A percentile compares a stretch with the other conserved stretches of the same genome.
Conservation (phyloP, 1,140 invertebrate genomes). For the Polyergus mexicanus region DNA sequence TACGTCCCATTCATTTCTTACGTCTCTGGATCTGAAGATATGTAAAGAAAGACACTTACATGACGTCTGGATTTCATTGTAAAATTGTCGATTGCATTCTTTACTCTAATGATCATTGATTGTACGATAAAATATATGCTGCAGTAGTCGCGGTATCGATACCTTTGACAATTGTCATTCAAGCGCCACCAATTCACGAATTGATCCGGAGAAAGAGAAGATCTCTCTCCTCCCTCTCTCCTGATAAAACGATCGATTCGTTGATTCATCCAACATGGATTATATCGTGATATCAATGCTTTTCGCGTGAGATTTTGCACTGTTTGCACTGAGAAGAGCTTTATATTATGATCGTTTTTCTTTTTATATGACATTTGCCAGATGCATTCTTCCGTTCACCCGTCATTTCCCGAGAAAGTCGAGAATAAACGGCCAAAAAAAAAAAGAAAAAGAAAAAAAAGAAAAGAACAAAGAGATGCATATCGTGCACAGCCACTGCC, state of each 20-base stretch:
- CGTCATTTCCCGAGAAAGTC: conserved; percentile 5
- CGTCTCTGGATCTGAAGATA: background rate
- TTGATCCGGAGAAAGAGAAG: background rate
- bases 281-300: background rate
- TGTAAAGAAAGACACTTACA: background rate
- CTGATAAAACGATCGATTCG: conserved; percentile 10
- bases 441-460: background rate
- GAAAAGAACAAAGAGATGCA: conserved; percentile 43
- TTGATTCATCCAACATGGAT: conserved; percentile 12
- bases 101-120: conserved; percentile 16
- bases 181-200: conserved; percentile 19
- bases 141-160: background rate
- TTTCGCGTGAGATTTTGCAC: conserved; percentile 19
- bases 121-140: conserved; percentile 9
- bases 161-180: conserved; percentile 4
- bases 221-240: background rate
- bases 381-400: background rate
- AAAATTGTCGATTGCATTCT: conserved; percentile 9
- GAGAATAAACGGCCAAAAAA: background rate
- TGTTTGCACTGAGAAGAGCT: background rate
- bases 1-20: conserved; percentile 2
- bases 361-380: background rate
- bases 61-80: background rate
- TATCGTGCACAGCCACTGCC: background rate
- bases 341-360: background rate